Evolutionary conservation across 2,888 invertebrate genomes (phyloP).

Genomic region (Punctoribates punctum): DNA sequence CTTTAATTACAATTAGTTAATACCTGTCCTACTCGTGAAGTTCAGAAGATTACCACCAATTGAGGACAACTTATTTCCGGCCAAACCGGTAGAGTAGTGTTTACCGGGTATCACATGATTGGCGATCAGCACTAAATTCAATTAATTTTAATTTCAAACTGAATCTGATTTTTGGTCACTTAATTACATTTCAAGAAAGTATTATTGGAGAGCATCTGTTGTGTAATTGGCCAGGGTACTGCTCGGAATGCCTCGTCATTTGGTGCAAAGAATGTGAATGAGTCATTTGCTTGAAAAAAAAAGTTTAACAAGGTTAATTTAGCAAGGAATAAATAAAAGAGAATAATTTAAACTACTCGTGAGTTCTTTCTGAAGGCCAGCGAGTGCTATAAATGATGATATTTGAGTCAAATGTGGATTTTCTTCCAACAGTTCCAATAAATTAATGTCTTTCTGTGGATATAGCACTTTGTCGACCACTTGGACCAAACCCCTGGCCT

Average conservation of each 20-base stretch:
- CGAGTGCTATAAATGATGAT: conserved; percentile 31
- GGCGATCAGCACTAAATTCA: conserved; percentile 49
- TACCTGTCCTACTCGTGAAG: conserved; percentile 48
- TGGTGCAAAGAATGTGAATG: conserved; percentile 45
- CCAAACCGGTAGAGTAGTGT: conserved; percentile 50
- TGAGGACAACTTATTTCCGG: conserved; percentile 47
- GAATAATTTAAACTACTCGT: conserved; percentile 15
- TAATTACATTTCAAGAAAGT: conserved; percentile 46
- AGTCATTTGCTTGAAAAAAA: conserved; percentile 9
- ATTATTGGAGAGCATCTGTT: conserved; percentile 43
- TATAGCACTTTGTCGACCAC: conserved; percentile 50
- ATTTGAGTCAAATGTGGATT: conserved; percentile 39
- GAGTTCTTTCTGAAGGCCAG: conserved; percentile 37
- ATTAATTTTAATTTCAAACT: background rate
- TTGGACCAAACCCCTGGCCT: conserved; percentile 50
- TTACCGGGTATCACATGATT: conserved; percentile 52
- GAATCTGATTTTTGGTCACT: background rate
- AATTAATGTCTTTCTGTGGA: conserved; percentile 49
- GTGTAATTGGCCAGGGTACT: conserved; percentile 44
- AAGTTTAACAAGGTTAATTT: background rate
- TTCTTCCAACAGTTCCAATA: conserved; percentile 46
- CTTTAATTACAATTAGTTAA: background rate
- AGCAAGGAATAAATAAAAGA: background rate
- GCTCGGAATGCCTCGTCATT: conserved; percentile 46
- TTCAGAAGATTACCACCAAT: conserved; percentile 49